A percentile compares a stretch with the other conserved stretches of the same genome.
These are phyloP conservation scores for Hydrozoanthus gracilis DNA, from an alignment of 92 coral and sea anemone genomes.

Conservation along the genomic window DNA sequence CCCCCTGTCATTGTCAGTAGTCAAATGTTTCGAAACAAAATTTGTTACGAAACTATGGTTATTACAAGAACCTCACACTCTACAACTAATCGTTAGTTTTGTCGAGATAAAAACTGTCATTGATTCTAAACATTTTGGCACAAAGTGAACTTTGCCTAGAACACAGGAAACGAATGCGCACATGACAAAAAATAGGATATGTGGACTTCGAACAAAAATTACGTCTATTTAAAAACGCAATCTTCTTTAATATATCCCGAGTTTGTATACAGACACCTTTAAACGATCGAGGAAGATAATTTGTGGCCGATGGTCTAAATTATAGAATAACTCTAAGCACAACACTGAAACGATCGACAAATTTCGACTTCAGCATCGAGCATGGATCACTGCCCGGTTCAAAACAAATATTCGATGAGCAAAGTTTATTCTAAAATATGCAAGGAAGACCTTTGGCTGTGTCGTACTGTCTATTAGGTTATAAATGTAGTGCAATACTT, in stretches of 20 bases:
- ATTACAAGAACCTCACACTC: neutral
- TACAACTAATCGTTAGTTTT: neutral
- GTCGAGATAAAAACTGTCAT: slow-evolving; percentile 11
- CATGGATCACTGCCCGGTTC: slow-evolving; percentile 29
- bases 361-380: slow-evolving; percentile 15
- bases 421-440: slow-evolving; percentile 25
- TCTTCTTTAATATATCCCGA: too few species aligned
- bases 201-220: slow-evolving; percentile 3
- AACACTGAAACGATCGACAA: slow-evolving; percentile 19
- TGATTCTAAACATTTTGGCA: neutral
- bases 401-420: slow-evolving; percentile 24
- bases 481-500: neutral
- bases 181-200: neutral
- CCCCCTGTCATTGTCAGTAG: neutral
- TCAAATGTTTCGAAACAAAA: slow-evolving; percentile 32
- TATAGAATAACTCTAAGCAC: slow-evolving; percentile 15
- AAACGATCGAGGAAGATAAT: neutral
- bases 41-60: slow-evolving; percentile 18
- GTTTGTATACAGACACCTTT: neutral
- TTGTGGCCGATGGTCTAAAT: neutral
- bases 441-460: slow-evolving; percentile 7
- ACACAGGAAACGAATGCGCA: slow-evolving; percentile 29
- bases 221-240: too few species aligned
- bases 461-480: neutral
- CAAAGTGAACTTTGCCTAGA: neutral